Evolutionary conservation across 2,888 invertebrate genomes (phyloP).

Genomic region (Calephelis perditalis): DNA sequence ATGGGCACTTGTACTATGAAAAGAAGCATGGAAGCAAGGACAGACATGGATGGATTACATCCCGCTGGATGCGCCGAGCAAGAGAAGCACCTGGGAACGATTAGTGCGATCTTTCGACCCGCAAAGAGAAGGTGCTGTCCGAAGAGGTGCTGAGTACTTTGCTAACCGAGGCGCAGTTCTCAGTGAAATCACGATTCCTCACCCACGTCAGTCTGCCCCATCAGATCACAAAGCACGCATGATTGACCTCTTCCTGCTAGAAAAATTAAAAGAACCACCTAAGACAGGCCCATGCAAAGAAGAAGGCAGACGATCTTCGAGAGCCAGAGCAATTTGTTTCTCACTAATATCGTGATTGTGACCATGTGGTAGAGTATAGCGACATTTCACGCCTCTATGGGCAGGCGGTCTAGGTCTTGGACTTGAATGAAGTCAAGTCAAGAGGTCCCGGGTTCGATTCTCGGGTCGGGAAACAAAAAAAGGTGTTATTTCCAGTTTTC

Average conservation of each 20-base stretch:
- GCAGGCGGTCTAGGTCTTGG: too few species aligned
- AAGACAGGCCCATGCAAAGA: not conserved
- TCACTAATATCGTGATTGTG: too few species aligned
- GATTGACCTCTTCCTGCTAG: slow-evolving; percentile 22
- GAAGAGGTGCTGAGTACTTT: slow-evolving; percentile 21
- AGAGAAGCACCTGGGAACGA: slow-evolving; percentile 25
- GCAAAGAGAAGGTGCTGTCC: not conserved
- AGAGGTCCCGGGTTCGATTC: too few species aligned
- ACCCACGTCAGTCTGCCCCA: slow-evolving; percentile 32
- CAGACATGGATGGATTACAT: slow-evolving; percentile 16
- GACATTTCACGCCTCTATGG: too few species aligned
- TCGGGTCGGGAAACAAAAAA: too few species aligned
- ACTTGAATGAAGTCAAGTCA: too few species aligned
- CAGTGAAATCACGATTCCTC: slow-evolving; percentile 25
- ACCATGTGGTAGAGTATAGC: too few species aligned
- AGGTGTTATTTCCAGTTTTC: too few species aligned
- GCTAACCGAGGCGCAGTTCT: slow-evolving; percentile 17
- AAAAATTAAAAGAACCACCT: slow-evolving; percentile 13
- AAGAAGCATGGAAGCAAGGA: slow-evolving; percentile 1
- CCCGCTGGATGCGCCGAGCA: slow-evolving; percentile 15
- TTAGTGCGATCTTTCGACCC: slow-evolving; percentile 15
- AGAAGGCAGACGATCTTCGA: not conserved
- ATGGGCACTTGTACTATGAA: slow-evolving; percentile 10
- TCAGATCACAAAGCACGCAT: slow-evolving; percentile 28
- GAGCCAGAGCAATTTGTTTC: not conserved